phyloP scores from a whole-genome alignment of 2,888 invertebrate species.

The Lasioglossum zephyrum region DNA sequence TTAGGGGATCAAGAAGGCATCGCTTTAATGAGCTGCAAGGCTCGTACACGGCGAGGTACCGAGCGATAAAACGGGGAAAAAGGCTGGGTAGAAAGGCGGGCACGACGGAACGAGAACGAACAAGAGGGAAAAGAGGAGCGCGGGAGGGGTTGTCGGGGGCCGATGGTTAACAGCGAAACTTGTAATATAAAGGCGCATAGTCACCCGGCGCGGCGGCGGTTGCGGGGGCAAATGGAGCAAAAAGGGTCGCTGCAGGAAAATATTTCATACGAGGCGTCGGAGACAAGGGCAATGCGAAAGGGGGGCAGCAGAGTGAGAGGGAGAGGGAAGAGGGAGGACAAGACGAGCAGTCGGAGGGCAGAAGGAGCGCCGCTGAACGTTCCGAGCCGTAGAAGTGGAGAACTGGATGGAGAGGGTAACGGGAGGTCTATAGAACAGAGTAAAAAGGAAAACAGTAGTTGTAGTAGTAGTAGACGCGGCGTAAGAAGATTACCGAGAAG shows the following conservation, averaged over 20 bases:
- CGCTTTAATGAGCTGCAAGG: conserved; percentile 82
- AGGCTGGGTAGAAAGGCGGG: conserved; percentile 45
- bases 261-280: conserved; percentile 73
- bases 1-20: conserved; percentile 82
- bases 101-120: conserved; percentile 11
- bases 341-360: conserved; percentile 24
- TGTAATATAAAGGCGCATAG: conserved; percentile 58
- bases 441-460: conserved; percentile 33
- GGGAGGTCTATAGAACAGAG: conserved; percentile 38
- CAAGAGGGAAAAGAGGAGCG: neutral
- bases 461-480: conserved; percentile 32
- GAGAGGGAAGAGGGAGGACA: conserved; percentile 24
- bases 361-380: conserved; percentile 29
- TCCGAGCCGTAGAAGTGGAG: neutral
- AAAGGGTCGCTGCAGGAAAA: conserved; percentile 69
- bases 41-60: conserved; percentile 63
- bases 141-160: conserved; percentile 4
- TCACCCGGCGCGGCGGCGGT: conserved; percentile 44
- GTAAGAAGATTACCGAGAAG: conserved; percentile 34
- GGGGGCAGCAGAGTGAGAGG: conserved; percentile 18
- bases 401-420: conserved; percentile 41
- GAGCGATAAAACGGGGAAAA: conserved; percentile 39
- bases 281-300: conserved; percentile 23
- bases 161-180: conserved; percentile 64
- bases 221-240: conserved; percentile 68